phyloP scores from a whole-genome alignment of 2,888 invertebrate genomes.

The Ditylenchus weischeri region DNA sequence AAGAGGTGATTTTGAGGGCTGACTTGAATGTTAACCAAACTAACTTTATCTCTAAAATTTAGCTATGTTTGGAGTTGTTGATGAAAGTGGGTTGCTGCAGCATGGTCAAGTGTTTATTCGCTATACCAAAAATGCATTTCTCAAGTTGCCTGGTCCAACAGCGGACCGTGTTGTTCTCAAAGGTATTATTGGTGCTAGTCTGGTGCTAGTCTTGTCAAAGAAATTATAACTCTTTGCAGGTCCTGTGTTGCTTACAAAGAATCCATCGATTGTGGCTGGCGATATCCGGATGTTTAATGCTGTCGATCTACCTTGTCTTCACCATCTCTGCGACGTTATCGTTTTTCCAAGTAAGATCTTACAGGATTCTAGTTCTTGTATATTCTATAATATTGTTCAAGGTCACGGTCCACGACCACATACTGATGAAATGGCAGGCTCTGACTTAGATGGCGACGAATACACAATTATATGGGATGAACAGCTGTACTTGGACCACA shows the following conservation, averaged over 20 bases:
- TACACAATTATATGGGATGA: slow-evolving; percentile 60
- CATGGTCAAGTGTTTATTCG: slow-evolving; percentile 54
- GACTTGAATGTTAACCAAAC: too few relatives aligned
- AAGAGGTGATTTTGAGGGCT: slow-evolving; percentile 14
- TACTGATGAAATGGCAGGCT: slow-evolving; percentile 61
- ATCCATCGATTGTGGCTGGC: slow-evolving; percentile 61
- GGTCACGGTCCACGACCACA: slow-evolving; percentile 60
- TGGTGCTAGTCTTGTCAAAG: neutral
- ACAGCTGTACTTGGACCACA: slow-evolving; percentile 54
- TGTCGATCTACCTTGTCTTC: slow-evolving; percentile 52
- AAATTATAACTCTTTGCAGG: slow-evolving; percentile 29
- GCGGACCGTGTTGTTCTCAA: slow-evolving; percentile 30
- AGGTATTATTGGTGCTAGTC: slow-evolving; percentile 32
- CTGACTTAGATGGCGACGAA: slow-evolving; percentile 62
- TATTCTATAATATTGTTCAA: too few relatives aligned
- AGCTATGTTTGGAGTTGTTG: slow-evolving; percentile 53
- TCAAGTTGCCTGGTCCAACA: slow-evolving; percentile 29
- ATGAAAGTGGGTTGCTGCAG: slow-evolving; percentile 50
- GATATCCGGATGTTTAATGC: slow-evolving; percentile 59
- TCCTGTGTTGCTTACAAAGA: slow-evolving; percentile 60
- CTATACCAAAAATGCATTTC: slow-evolving; percentile 38
- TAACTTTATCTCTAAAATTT: too few relatives aligned
- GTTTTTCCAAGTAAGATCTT: slow-evolving; percentile 58
- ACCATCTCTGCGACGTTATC: slow-evolving; percentile 59
- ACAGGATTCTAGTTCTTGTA: too few relatives aligned